These are phyloP conservation scores for Orthonychiurus folsomi DNA, from an alignment of 2,888 invertebrate genomes.

Conservation along the genomic window DNA sequence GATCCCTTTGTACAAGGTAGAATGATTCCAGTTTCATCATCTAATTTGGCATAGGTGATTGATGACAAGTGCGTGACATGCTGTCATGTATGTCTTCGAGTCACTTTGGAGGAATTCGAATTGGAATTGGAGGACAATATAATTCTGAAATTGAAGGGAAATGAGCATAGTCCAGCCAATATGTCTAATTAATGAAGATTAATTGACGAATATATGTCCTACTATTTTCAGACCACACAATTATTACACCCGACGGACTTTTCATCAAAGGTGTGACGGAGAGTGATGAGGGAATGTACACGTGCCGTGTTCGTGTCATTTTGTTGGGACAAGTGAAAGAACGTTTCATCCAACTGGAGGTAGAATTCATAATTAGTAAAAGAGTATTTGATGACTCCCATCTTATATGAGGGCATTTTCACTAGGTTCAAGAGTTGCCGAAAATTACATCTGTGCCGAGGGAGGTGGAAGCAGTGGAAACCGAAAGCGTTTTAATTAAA, in stretches of 20 bases:
- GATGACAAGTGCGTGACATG: constrained; percentile 20
- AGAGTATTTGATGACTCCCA: not conserved
- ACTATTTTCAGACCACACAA: constrained; percentile 55
- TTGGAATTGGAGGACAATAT: not conserved
- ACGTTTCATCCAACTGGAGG: constrained; percentile 63
- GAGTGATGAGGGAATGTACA: constrained; percentile 76
- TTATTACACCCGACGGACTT: constrained; percentile 65
- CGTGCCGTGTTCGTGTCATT: constrained; percentile 75
- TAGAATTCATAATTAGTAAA: constrained; percentile 7
- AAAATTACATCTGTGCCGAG: constrained; percentile 48
- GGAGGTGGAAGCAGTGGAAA: constrained; percentile 65
- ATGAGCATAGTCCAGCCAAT: not conserved
- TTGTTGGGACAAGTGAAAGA: constrained; percentile 69
- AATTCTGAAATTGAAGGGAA: not conserved
- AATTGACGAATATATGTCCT: not conserved
- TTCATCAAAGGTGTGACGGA: constrained; percentile 67
- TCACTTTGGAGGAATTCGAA: too few relatives aligned
- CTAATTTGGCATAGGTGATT: constrained; percentile 9
- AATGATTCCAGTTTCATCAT: not conserved
- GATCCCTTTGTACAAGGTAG: not conserved
- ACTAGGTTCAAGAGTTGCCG: constrained; percentile 40
- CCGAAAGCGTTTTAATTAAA: constrained; percentile 62
- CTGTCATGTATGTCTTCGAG: not conserved
- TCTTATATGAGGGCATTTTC: not conserved
- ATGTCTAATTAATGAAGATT: not conserved